These are phyloP conservation scores for Cotesia vestalis DNA, from an alignment of 1,140 invertebrate genomes.

Conservation along the genomic window DNA sequence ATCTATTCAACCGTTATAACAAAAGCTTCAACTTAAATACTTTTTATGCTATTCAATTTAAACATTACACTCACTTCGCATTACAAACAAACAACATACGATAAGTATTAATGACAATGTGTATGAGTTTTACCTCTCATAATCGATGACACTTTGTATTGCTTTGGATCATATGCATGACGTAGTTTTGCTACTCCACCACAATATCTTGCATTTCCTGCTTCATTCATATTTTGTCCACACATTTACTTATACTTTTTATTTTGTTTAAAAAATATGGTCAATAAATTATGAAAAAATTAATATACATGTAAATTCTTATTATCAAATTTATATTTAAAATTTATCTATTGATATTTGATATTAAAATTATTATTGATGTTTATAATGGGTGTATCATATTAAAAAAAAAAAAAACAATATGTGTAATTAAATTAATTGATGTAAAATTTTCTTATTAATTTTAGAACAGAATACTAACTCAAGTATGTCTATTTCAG, in stretches of 20 bases:
- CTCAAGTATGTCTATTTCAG: slow-evolving; percentile 63
- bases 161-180: slow-evolving; percentile 28
- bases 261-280: neutral
- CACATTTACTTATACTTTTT: slow-evolving; percentile 1
- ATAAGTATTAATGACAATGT: slow-evolving; percentile 25
- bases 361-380: no score
- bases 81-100: slow-evolving; percentile 11
- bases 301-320: neutral
- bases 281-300: slow-evolving; percentile 1
- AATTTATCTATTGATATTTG: neutral
- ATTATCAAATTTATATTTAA: neutral
- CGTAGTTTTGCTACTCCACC: slow-evolving; percentile 14
- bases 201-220: slow-evolving; percentile 29
- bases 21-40: neutral
- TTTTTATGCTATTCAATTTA: neutral
- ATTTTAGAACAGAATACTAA: neutral
- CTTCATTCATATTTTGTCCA: slow-evolving; percentile 10
- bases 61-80: neutral
- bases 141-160: slow-evolving; percentile 26
- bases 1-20: neutral
- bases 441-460: slow-evolving; percentile 13
- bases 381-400: no score
- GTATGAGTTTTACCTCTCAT: slow-evolving; percentile 1
- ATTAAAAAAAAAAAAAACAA: neutral
- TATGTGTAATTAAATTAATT: neutral